These are phyloP conservation scores for Dryocosmus kuriphilus DNA, from an alignment of 2,888 invertebrate species.

Conservation along the genomic window DNA sequence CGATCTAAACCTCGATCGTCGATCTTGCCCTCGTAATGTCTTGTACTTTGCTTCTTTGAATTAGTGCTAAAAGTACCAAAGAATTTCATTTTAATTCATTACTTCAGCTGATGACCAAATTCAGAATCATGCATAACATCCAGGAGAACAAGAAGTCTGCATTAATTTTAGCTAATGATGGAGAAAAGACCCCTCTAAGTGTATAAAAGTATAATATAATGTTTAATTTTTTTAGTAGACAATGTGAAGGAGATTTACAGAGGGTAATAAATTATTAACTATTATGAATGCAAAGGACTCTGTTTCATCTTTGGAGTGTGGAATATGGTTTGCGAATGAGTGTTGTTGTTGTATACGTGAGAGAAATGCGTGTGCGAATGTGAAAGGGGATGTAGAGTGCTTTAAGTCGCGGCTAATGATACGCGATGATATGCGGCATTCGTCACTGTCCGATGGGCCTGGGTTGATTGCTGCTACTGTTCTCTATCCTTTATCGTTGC, in stretches of 20 bases:
- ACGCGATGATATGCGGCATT: constrained; percentile 76
- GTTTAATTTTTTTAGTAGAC: not conserved
- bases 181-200: not conserved
- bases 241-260: constrained; percentile 3
- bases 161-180: not conserved
- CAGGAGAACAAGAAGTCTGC: not conserved
- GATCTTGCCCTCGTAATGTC: constrained; percentile 18
- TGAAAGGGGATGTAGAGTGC: constrained; percentile 60
- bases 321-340: not conserved
- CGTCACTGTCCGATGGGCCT: constrained; percentile 76
- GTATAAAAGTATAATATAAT: too few species aligned
- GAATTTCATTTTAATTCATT: constrained; percentile 31
- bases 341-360: not conserved
- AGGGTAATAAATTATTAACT: constrained; percentile 11
- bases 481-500: constrained; percentile 73
- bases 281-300: not conserved
- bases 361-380: constrained; percentile 35
- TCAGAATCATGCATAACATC: constrained; percentile 5
- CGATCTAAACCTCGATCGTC: constrained; percentile 29
- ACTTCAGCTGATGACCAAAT: not conserved
- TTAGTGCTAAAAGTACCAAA: constrained; percentile 31
- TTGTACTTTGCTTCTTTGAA: constrained; percentile 10
- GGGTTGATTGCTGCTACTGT: constrained; percentile 76
- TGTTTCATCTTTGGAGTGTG: not conserved
- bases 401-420: constrained; percentile 73